Evolutionary conservation across 2,888 invertebrate genomes (phyloP).

Genomic region (Archaeoteleia sp.): DNA sequence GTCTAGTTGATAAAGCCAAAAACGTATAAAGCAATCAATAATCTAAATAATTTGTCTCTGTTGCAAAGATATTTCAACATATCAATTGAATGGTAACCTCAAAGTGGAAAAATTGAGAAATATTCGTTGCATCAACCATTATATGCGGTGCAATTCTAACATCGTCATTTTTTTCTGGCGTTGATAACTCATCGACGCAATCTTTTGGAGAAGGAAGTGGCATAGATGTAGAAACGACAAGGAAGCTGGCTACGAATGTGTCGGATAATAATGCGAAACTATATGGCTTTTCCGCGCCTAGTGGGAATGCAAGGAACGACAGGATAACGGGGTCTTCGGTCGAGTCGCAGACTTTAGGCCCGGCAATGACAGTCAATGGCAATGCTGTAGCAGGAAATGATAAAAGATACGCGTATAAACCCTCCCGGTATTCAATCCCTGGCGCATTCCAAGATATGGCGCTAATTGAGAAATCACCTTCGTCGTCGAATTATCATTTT

Average conservation of each 20-base stretch:
- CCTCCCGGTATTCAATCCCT: too few species aligned
- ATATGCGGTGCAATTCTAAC: neutral
- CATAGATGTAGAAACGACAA: neutral
- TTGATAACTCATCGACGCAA: neutral
- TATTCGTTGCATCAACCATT: too few species aligned
- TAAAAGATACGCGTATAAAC: neutral
- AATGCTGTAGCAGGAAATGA: constrained; percentile 3
- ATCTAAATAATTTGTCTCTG: too few species aligned
- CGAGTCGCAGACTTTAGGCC: neutral
- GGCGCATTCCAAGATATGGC: too few species aligned
- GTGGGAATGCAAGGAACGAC: constrained; percentile 10
- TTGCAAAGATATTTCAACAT: too few species aligned
- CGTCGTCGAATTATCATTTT: too few species aligned
- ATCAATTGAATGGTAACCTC: too few species aligned
- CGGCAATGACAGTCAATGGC: neutral
- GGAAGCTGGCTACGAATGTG: neutral
- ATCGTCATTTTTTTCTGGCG: too few species aligned
- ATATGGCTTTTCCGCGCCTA: constrained; percentile 7
- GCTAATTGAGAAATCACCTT: too few species aligned
- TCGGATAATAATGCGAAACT: constrained; percentile 4
- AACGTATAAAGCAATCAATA: too few species aligned
- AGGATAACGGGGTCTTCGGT: constrained; percentile 8
- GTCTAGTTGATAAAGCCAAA: too few species aligned
- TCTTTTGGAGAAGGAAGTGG: neutral
- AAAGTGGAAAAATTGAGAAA: too few species aligned